These are phyloP conservation scores for Ophthalmolycus amberensis DNA, from an alignment of 2,113 vertebrate species.

Conservation along the genomic window DNA sequence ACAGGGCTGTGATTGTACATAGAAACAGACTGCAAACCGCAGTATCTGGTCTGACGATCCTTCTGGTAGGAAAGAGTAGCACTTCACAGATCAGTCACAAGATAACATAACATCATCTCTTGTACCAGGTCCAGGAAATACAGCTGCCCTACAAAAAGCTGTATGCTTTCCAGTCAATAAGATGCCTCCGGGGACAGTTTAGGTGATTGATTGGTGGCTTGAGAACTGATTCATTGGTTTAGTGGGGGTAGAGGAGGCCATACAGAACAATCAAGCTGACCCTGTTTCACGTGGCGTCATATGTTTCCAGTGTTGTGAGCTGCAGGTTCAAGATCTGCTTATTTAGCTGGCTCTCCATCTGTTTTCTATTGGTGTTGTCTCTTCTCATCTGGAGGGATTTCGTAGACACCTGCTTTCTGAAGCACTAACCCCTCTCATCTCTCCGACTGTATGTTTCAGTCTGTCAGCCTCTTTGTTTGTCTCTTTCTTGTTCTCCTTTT, in stretches of 20 bases:
- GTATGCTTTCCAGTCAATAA: slow-evolving; percentile 26
- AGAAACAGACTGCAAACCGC: neutral
- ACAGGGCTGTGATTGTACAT: neutral
- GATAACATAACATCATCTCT: slow-evolving; percentile 9
- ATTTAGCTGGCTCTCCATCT: slow-evolving; percentile 34
- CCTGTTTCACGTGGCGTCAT: slow-evolving; percentile 32
- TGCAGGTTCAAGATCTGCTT: slow-evolving; percentile 33
- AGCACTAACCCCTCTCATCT: neutral
- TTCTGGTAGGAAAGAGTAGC: neutral
- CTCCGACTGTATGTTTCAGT: neutral
- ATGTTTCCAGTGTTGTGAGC: slow-evolving; percentile 34
- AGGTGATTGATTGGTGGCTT: slow-evolving; percentile 44
- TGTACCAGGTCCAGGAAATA: slow-evolving; percentile 32
- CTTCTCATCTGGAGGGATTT: slow-evolving; percentile 18
- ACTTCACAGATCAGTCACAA: neutral
- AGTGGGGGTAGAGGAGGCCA: neutral
- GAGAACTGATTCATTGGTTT: slow-evolving; percentile 47
- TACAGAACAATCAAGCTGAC: slow-evolving; percentile 13
- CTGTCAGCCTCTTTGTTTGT: neutral
- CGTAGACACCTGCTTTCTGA: slow-evolving; percentile 24
- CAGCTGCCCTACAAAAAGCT: slow-evolving; percentile 3
- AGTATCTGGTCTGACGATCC: neutral
- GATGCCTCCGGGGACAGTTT: slow-evolving; percentile 23
- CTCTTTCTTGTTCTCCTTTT: too few species aligned
- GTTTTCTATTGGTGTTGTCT: slow-evolving; percentile 33